These are phyloP conservation scores for Tetramorium alpestre DNA, from an alignment of 1,140 invertebrate species.

Conservation along the genomic window DNA sequence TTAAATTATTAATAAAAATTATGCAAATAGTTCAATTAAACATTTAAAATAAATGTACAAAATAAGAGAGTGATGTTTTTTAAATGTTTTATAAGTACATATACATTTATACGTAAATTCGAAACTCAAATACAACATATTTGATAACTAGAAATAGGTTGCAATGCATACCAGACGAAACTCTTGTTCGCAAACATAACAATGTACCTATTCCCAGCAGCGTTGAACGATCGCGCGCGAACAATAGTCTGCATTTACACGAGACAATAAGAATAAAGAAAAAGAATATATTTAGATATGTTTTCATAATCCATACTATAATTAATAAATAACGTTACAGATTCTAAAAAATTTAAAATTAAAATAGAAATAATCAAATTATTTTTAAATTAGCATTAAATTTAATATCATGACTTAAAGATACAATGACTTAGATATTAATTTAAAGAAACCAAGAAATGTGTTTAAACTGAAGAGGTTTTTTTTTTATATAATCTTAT, in stretches of 20 bases:
- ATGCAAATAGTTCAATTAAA: background rate
- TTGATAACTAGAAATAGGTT: constrained; percentile 38
- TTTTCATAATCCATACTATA: background rate
- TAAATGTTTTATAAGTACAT: background rate
- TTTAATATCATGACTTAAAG: background rate
- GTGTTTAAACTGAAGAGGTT: background rate
- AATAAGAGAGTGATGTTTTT: background rate
- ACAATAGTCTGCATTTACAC: background rate
- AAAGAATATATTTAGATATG: background rate
- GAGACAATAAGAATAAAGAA: background rate
- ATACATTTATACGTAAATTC: background rate
- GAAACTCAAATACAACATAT: background rate
- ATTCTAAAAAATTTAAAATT: background rate
- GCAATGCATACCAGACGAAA: background rate
- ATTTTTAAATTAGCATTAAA: background rate
- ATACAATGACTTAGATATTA: background rate
- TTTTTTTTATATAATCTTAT: background rate
- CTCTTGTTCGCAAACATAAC: background rate
- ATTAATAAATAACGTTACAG: background rate
- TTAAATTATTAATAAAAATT: constrained; percentile 18
- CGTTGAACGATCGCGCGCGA: background rate
- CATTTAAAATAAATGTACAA: background rate
- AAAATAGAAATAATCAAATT: background rate
- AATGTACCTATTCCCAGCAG: background rate
- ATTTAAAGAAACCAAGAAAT: background rate